Evolutionary conservation across 2,113 vertebrate species (phyloP), one percentile per base, ranked within the genome.

Genomic region (Urocynchramus pylzowi): DNA sequence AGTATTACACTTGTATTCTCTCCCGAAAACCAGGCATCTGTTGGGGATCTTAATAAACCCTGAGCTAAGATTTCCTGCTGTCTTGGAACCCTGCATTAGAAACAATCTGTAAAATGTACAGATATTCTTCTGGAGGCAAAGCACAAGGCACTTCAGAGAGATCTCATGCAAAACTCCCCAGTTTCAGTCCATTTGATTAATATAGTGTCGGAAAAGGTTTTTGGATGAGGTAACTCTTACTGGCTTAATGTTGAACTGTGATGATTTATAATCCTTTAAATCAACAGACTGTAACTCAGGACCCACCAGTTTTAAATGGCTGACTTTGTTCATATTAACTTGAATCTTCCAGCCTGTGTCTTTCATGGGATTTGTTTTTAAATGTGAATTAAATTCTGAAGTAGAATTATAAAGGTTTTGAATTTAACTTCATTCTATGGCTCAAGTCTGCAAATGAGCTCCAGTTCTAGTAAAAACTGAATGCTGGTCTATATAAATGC

Each of bases 1-100:
- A 39, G 73, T 61, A 75, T 93, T 84, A 71, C 60, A 41, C 54
- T 89, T 82, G 80, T 90, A 69, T 95, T 95, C 71, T 95, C 86
- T 87, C 60, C 68, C 81, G 93, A 61, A 96, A 93, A 68, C 28
- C 21, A n/a, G 31, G 56, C 80, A 70, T 96, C 93, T 93, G 64
- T 5, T 90, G 41, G 88, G 73, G 90, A 79, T 81, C 91, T 76
- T 61, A 68, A 79, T 81, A 92, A 95, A 92, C 31, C 28, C 83
- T 20, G 65, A 92, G 95, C 85, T 87, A 68, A 93, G 88, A 78
- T 81, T 90, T 89, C 76, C 73, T 87, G 80, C 65, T 82, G 76
- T 60, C 76, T 89, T 64, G 37, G 87, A 89, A 76, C 53, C 56
- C 64, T 47, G 57, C 13, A 2, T 69, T 75, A 63, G 80, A 14